phyloP scores from a whole-genome alignment of 2,113 vertebrate genomes.

The Hystrix brachyura region DNA sequence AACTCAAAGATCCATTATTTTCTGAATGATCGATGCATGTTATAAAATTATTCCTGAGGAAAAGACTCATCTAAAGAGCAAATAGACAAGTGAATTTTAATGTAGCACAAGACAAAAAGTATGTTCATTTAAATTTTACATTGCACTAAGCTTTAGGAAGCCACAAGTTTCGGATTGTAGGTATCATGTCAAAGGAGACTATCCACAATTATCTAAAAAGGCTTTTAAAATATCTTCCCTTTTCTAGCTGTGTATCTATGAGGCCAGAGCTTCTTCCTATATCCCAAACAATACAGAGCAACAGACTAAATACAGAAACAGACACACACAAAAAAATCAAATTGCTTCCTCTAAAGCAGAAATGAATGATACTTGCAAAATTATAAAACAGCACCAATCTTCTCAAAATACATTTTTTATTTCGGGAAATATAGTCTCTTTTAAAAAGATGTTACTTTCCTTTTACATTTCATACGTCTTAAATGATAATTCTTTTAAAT shows the following conservation, averaged over 20 bases:
- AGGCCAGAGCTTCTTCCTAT: neutral
- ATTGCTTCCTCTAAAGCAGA: neutral
- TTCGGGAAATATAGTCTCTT: neutral
- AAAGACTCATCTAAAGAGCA: neutral
- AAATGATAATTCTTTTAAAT: neutral
- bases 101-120: neutral
- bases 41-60: neutral
- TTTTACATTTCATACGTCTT: neutral
- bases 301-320: slow-evolving; percentile 22
- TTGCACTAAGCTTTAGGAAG: slow-evolving; percentile 4
- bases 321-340: slow-evolving; percentile 1
- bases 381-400: neutral
- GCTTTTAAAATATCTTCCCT: neutral
- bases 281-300: neutral
- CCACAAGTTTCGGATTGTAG: neutral
- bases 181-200: neutral
- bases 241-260: neutral
- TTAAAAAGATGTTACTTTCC: neutral
- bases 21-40: neutral
- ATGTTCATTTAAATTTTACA: neutral
- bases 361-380: neutral
- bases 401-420: neutral
- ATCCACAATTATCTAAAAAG: slow-evolving; percentile 6
- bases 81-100: neutral
- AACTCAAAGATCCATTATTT: neutral